A percentile compares a stretch with the other conserved stretches of the same genome.
Evolutionary conservation across 2,113 vertebrate genomes (phyloP).

Genomic region (Rhizomys pruinosus): DNA sequence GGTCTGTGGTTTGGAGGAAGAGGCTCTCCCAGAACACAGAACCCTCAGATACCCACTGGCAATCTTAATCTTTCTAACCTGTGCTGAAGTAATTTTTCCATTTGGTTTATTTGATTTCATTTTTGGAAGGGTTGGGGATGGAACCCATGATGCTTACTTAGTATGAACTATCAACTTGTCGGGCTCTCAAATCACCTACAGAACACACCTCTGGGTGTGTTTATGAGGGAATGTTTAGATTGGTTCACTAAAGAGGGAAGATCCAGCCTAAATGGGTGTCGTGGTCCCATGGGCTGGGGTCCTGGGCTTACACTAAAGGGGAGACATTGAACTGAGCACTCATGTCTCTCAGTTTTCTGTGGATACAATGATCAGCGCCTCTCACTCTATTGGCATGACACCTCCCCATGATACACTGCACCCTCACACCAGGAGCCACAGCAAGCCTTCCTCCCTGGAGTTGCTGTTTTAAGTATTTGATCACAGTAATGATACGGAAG

Average conservation of each 20-base stretch:
- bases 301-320: neutral
- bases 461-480: neutral
- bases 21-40: neutral
- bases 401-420: no score
- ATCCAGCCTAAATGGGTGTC: neutral
- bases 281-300: no score
- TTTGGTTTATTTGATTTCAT: neutral
- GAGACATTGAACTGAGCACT: neutral
- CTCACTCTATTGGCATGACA: neutral
- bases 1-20: neutral
- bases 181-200: neutral
- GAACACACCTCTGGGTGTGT: no score
- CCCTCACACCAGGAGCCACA: neutral
- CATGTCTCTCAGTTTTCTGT: neutral
- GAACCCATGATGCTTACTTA: neutral
- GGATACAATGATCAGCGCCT: neutral
- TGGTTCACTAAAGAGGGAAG: neutral
- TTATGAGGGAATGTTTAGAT: neutral
- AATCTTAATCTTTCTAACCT: fast-evolving
- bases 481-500: neutral
- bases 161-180: neutral
- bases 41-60: fast-evolving
- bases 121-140: neutral
- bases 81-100: no score
- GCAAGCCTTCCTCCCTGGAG: neutral